These are phyloP conservation scores for Listrodromus nycthemerus DNA, from an alignment of 2,888 invertebrate species.

Conservation along the genomic window DNA sequence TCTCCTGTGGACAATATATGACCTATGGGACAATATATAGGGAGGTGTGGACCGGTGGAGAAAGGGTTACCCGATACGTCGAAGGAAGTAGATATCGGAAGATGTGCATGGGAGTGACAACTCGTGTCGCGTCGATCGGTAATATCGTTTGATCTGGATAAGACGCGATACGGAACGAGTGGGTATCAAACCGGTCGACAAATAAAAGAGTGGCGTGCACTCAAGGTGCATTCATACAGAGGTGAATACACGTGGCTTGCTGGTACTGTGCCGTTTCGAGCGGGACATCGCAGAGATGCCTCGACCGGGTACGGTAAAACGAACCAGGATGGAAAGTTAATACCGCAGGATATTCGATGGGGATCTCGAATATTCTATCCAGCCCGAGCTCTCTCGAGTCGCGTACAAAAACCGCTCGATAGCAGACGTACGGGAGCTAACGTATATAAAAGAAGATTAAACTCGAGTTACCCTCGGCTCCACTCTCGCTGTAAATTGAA, in stretches of 20 bases:
- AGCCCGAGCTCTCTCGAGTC: neutral
- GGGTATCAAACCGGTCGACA: constrained; percentile 8
- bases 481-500: constrained; percentile 11
- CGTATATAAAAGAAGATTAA: constrained; percentile 7
- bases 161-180: constrained; percentile 1
- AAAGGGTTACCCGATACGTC: constrained; percentile 23
- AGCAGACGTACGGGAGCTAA: constrained; percentile 2
- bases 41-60: neutral
- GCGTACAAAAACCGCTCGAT: neutral
- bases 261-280: neutral
- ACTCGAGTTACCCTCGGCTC: neutral
- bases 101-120: constrained; percentile 30
- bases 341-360: neutral
- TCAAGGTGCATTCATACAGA: constrained; percentile 33
- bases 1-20: constrained; percentile 9
- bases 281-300: constrained; percentile 20
- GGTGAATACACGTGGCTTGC: neutral
- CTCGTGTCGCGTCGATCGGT: constrained; percentile 41
- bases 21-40: constrained; percentile 10
- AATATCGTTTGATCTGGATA: constrained; percentile 53
- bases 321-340: neutral
- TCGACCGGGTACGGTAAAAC: neutral
- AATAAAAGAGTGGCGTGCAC: constrained; percentile 22
- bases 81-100: constrained; percentile 14
- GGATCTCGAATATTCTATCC: constrained; percentile 8